phyloP scores from a whole-genome alignment of 2,888 invertebrate genomes.

The Muscina levida region DNA sequence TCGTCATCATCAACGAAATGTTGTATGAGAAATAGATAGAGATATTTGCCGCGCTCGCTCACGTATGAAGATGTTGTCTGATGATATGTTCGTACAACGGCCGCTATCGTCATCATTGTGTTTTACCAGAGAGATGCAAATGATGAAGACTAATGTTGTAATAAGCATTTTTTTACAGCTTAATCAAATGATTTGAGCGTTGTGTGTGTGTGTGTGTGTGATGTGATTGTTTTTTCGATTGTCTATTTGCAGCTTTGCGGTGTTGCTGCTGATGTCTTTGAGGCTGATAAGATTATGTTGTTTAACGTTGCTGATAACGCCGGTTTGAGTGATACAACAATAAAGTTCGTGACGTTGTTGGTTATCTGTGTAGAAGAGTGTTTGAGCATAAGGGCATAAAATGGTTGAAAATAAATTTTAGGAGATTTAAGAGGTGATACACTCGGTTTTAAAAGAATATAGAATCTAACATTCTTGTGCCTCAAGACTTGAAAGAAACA shows the following conservation, averaged over 20 bases:
- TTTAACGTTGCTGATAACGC: constrained; percentile 26
- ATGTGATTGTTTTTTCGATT: background rate
- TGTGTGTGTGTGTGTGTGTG: no score
- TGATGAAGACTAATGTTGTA: constrained; percentile 51
- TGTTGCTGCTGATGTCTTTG: constrained; percentile 10
- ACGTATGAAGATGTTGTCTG: constrained; percentile 22
- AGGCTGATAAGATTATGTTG: constrained; percentile 22
- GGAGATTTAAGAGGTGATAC: no score
- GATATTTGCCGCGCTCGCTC: background rate
- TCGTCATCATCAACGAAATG: background rate
- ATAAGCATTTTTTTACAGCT: constrained; percentile 58
- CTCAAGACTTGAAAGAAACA: no score
- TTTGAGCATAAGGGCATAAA: no score
- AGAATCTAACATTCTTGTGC: no score
- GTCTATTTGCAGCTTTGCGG: background rate
- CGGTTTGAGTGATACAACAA: background rate
- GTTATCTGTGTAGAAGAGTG: no score
- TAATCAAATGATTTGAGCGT: constrained; percentile 54
- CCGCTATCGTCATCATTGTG: constrained; percentile 27
- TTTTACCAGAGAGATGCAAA: constrained; percentile 33
- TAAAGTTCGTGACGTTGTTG: no score
- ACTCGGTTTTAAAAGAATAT: no score
- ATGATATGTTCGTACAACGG: background rate
- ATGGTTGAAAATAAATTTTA: no score
- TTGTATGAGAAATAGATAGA: background rate